Conservation (phyloP, 1,140 invertebrate species). For the Cryptotermes secundus region DNA sequence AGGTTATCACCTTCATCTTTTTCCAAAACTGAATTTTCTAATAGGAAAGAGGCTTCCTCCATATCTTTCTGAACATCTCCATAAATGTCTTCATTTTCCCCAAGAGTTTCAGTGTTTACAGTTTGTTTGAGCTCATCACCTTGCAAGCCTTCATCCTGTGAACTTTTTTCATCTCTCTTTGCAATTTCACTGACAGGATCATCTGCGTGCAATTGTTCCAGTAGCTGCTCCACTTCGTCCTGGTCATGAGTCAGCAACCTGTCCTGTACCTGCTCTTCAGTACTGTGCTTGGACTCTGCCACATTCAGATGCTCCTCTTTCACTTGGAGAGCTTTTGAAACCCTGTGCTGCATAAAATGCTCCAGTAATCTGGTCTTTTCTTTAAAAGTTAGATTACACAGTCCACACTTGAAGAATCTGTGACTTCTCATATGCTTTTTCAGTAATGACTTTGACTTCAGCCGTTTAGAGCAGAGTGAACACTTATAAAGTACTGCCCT, state of each 20-base stretch:
- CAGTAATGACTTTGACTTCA: slow-evolving; percentile 25
- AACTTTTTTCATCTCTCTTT: background rate
- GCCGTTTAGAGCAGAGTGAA: slow-evolving; percentile 24
- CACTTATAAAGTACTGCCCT: slow-evolving; percentile 22
- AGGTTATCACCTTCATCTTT: background rate
- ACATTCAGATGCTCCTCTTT: background rate
- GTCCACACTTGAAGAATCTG: slow-evolving; percentile 31
- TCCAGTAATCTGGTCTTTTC: slow-evolving; percentile 21
- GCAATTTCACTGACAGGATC: background rate
- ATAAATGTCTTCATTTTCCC: background rate
- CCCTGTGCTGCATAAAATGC: slow-evolving; percentile 23
- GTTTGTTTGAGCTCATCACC: background rate
- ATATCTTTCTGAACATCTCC: background rate
- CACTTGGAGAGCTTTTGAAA: background rate
- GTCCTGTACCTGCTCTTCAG: background rate
- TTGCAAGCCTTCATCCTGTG: background rate
- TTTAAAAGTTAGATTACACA: slow-evolving; percentile 30
- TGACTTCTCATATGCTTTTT: slow-evolving; percentile 30
- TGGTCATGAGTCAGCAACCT: background rate
- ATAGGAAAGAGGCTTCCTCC: background rate
- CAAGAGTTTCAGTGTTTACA: background rate
- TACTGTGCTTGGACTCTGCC: background rate
- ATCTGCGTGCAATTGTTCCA: slow-evolving; percentile 30
- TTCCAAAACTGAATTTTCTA: background rate
- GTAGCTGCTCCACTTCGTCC: slow-evolving; percentile 26